phyloP scores from a whole-genome alignment of 2,888 invertebrate genomes.

The Drosophila flavopinicola region DNA sequence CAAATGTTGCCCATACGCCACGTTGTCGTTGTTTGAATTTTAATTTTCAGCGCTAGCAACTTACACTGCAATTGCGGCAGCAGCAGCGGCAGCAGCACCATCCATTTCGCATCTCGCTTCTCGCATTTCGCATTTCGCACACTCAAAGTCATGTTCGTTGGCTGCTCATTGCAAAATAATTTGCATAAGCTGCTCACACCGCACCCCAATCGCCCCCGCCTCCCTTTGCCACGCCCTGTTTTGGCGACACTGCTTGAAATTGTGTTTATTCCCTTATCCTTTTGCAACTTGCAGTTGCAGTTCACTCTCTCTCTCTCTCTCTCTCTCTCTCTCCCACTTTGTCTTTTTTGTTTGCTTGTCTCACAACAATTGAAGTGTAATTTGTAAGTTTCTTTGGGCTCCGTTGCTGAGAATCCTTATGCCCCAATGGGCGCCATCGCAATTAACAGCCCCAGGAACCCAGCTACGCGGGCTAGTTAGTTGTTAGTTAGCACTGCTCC shows the following conservation, averaged over 20 bases:
- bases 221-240: slow-evolving; percentile 7
- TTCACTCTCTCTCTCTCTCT: slow-evolving; percentile 19
- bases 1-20: slow-evolving; percentile 77
- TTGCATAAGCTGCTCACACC: slow-evolving; percentile 74
- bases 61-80: slow-evolving; percentile 59
- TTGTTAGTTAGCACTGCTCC: slow-evolving; percentile 19
- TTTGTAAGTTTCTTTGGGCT: slow-evolving; percentile 53
- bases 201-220: too few species aligned
- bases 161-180: slow-evolving; percentile 72
- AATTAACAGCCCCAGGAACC: slow-evolving; percentile 50
- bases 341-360: slow-evolving; percentile 53
- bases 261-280: slow-evolving; percentile 41
- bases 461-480: slow-evolving; percentile 21
- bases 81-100: slow-evolving; percentile 23
- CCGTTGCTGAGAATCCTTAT: slow-evolving; percentile 23
- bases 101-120: slow-evolving; percentile 41
- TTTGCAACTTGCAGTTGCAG: slow-evolving; percentile 19
- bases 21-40: slow-evolving; percentile 72
- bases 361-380: slow-evolving; percentile 67
- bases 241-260: slow-evolving; percentile 29
- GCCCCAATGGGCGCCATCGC: slow-evolving; percentile 34
- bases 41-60: slow-evolving; percentile 67
- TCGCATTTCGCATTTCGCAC: slow-evolving; percentile 35
- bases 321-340: slow-evolving; percentile 20
- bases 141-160: slow-evolving; percentile 67